A percentile compares a stretch with the other conserved stretches of the same genome.
Evolutionary conservation across 2,797 vertebrate genomes (phyloP).

Genomic region (Harpagifer antarcticus): DNA sequence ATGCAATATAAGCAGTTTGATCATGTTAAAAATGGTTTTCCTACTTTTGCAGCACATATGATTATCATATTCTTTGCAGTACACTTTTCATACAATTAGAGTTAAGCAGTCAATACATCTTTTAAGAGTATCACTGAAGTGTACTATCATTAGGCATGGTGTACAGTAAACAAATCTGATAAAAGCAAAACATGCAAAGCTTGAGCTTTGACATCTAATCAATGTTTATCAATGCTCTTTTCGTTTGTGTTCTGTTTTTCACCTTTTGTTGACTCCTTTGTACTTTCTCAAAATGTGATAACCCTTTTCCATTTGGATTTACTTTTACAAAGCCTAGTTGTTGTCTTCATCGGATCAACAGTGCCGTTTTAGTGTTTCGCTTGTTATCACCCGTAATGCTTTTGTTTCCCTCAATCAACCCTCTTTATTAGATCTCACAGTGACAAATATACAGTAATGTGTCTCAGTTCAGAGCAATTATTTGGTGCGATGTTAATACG

Average conservation of each 20-base stretch:
- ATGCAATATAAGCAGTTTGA: conserved; percentile 15
- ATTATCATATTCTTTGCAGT: neutral
- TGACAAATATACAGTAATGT: neutral
- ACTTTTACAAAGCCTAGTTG: neutral
- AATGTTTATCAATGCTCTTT: neutral
- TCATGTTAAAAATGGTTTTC: neutral
- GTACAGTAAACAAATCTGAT: conserved; percentile 9
- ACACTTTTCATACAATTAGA: conserved; percentile 5
- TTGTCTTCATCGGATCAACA: neutral
- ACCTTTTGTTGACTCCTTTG: neutral
- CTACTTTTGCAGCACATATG: neutral
- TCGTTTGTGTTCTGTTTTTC: neutral
- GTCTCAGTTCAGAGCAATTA: neutral
- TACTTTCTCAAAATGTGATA: neutral
- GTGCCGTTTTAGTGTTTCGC: neutral
- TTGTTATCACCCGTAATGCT: neutral
- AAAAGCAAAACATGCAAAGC: neutral
- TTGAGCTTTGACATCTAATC: neutral
- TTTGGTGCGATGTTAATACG: neutral
- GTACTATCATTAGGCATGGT: neutral
- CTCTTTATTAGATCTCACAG: neutral
- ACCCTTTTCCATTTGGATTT: neutral
- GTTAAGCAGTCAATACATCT: conserved; percentile 17
- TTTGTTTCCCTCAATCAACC: neutral
- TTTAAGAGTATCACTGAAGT: neutral